Evolutionary conservation across 1,140 invertebrate genomes (phyloP), one percentile per base, ranked within the genome.

Genomic region (Anthonomus grandis): DNA sequence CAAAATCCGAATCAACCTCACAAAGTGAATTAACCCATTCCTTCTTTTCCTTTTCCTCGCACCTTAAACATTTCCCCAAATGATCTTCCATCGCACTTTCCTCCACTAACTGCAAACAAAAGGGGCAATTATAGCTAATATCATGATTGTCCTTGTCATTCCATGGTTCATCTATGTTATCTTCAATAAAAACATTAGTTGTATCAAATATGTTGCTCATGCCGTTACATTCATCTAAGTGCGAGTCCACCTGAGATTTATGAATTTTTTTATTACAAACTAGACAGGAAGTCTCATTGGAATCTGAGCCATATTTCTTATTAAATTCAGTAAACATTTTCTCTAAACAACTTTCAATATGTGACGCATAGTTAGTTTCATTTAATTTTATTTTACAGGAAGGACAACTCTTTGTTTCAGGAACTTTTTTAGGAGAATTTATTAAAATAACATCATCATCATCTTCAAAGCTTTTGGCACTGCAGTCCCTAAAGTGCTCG

Each of bases 151-250:
- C 23, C 25, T 59, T 38, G 37, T 46, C 39, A 34, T 54, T 47
- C 0, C 45, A 23, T 10, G 24, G 37, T 41, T 55, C 52, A 17
- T 53, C 61, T n/a, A n/a, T n/a, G 21, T 60, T 57, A 22, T 56
- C 48, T 12, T 64, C 54, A 13, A 49, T 34, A 41, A 13, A 3
- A 10, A 51, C 22, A 25, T 46, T n/a, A 13, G 22, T 38, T n/a
- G 9, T 59, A 31, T 67, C 59, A 53, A 70, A 68, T 50, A 70
- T 55, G 46, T 50, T 48, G 52, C 50, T 63, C 31, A 68, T 59
- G 42, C 57, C 52, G 47, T 63, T 37, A 63, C 84, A 86, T 51
- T 80, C 78, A 39, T 87, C 83, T 23, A 86, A 72, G 76, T 86
- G 85, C 46, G 79, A 74, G 64, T 78, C 74, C n/a, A 86, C 72